A percentile compares a stretch with the other conserved stretches of the same genome.
phyloP scores from a whole-genome alignment of 1,140 invertebrate species.

The Lethocerus indicus region DNA sequence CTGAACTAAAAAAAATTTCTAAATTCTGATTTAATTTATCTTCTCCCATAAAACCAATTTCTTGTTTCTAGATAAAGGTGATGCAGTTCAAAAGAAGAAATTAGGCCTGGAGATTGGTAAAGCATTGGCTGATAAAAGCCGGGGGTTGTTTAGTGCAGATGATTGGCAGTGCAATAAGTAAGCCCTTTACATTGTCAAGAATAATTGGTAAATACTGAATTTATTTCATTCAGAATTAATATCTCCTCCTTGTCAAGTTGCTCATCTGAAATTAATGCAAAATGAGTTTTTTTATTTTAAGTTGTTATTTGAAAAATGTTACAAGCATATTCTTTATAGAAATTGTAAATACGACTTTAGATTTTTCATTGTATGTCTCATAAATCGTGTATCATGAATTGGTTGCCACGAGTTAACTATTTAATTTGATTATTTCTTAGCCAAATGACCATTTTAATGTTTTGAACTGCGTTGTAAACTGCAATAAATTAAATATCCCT shows the following conservation, averaged over 20 bases:
- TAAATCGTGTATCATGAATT: too few relatives aligned
- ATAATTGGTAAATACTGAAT: too few relatives aligned
- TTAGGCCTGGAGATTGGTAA: constrained; percentile 95
- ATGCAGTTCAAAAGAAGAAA: constrained; percentile 57
- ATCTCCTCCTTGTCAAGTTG: constrained; percentile 14
- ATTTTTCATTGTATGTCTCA: too few relatives aligned
- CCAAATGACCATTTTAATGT: too few relatives aligned
- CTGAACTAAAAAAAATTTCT: too few relatives aligned
- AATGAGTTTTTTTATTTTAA: neutral
- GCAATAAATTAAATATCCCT: too few relatives aligned
- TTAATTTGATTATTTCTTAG: too few relatives aligned
- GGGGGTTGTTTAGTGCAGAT: constrained; percentile 94
- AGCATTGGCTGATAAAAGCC: constrained; percentile 91
- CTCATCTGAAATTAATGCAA: neutral
- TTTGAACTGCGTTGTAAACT: too few relatives aligned
- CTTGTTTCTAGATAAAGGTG: constrained; percentile 18
- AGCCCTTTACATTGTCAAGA: neutral
- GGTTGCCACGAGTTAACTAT: too few relatives aligned
- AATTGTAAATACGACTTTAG: too few relatives aligned
- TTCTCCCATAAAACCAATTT: neutral
- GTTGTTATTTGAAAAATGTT: too few relatives aligned
- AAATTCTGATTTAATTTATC: neutral
- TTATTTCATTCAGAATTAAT: constrained; percentile 4
- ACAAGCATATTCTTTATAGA: too few relatives aligned
- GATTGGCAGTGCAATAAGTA: constrained; percentile 98